These are phyloP conservation scores for Aselliscus stoliczkanus DNA, from an alignment of 2,797 vertebrate genomes.

Conservation along the genomic window DNA sequence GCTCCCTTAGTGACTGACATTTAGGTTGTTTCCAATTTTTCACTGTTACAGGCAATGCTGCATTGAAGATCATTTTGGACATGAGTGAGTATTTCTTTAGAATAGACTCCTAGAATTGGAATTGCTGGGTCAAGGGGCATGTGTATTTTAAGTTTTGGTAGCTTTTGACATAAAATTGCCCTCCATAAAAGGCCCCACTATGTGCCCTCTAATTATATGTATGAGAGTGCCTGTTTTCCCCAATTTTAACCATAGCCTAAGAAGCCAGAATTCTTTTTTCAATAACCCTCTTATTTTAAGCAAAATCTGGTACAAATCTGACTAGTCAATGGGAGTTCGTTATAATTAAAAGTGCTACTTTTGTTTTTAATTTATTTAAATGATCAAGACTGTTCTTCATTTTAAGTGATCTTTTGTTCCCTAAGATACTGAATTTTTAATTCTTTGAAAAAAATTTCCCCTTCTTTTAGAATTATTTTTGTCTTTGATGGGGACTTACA, in stretches of 20 bases:
- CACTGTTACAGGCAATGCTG: constrained; percentile 74
- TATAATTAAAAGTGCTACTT: constrained; percentile 17
- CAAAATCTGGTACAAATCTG: constrained; percentile 13
- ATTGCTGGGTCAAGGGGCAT: constrained; percentile 70
- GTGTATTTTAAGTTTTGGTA: constrained; percentile 47
- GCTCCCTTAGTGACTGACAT: constrained; percentile 70
- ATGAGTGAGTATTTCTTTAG: constrained; percentile 76
- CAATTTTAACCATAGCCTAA: constrained; percentile 11
- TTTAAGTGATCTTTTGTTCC: neutral
- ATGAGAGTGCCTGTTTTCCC: neutral
- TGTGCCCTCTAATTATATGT: neutral
- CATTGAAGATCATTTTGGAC: constrained; percentile 75
- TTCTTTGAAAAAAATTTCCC: neutral
- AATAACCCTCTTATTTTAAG: neutral
- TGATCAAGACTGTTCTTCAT: neutral
- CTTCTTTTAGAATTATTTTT: constrained; percentile 27
- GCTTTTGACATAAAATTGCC: neutral
- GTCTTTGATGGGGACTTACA: neutral
- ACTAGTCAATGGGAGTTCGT: neutral
- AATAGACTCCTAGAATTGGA: constrained; percentile 74
- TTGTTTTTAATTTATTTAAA: constrained; percentile 14
- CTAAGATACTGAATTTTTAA: constrained; percentile 36
- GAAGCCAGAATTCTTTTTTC: neutral
- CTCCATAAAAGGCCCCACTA: neutral
- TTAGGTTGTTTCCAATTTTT: constrained; percentile 77